These are phyloP conservation scores for Psophia crepitans DNA, from an alignment of 2,113 vertebrate species.

Conservation along the genomic window DNA sequence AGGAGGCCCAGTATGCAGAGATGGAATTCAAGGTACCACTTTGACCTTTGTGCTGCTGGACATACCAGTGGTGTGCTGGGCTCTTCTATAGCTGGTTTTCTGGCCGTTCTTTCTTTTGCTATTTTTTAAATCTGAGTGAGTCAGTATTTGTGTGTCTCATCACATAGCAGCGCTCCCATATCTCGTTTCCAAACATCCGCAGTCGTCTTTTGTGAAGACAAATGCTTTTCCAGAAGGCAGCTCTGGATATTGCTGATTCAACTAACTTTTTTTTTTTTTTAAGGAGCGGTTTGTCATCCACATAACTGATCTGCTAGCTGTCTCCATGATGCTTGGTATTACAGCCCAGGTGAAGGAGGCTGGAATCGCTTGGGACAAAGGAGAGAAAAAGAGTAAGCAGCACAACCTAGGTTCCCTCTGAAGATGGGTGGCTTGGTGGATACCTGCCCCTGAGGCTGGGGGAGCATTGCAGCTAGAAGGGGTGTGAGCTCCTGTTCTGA, in stretches of 20 bases:
- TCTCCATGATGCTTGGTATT: constrained; percentile 99
- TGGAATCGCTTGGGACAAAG: constrained; percentile 97
- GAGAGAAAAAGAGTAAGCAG: constrained; percentile 93
- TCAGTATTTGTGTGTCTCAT: background rate
- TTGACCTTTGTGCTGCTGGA: background rate
- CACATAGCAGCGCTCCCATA: background rate
- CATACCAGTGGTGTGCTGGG: background rate
- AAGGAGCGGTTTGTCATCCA: constrained; percentile 97
- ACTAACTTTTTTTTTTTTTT: background rate
- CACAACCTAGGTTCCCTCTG: background rate
- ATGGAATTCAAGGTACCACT: constrained; percentile 92
- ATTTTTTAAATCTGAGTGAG: background rate
- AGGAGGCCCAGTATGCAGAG: constrained; percentile 87
- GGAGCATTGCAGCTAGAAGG: background rate
- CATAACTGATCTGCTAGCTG: constrained; percentile 92
- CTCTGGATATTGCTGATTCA: background rate
- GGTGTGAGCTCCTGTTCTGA: background rate
- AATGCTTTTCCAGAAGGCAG: background rate
- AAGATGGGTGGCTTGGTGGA: background rate
- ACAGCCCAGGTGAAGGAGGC: constrained; percentile 98
- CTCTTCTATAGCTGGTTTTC: background rate
- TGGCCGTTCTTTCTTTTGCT: background rate
- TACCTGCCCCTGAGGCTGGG: background rate
- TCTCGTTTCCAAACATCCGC: background rate
- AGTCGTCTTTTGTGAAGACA: background rate